phyloP scores from a whole-genome alignment of 2,113 vertebrate genomes.

The Trematocara macrostoma region DNA sequence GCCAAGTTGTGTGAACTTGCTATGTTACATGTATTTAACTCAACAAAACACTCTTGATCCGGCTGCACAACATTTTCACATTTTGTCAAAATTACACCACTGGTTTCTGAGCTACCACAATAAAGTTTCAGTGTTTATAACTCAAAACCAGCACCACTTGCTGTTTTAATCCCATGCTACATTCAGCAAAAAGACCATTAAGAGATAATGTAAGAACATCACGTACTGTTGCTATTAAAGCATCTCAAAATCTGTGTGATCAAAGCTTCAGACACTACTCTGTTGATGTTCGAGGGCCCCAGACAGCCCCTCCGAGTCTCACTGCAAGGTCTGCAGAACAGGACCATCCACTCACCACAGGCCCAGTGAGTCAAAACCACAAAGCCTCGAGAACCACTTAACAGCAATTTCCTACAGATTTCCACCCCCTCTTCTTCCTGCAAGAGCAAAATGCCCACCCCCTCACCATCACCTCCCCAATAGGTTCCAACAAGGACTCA shows the following conservation, averaged over 20 bases:
- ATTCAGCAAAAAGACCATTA: not conserved
- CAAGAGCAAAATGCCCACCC: conserved; percentile 10
- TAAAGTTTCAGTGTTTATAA: not conserved
- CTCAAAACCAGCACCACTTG: not conserved
- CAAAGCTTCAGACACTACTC: conserved; percentile 26
- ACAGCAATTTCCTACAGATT: conserved; percentile 65
- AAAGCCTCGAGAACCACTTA: conserved; percentile 71
- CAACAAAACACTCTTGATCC: not conserved
- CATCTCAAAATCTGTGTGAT: conserved; percentile 20
- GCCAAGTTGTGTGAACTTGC: not conserved
- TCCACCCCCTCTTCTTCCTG: conserved; percentile 47
- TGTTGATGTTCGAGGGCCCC: conserved; percentile 18
- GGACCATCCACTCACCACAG: conserved; percentile 32
- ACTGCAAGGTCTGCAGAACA: conserved; percentile 22
- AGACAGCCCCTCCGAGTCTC: conserved; percentile 11
- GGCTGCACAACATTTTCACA: not conserved
- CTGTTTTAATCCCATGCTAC: not conserved
- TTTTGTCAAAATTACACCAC: not conserved
- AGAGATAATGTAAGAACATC: conserved; percentile 19
- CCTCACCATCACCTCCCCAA: not conserved
- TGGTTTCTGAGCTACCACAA: not conserved
- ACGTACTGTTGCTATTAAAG: conserved; percentile 2
- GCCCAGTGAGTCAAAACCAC: conserved; percentile 68
- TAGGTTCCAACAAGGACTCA: conserved; percentile 20
- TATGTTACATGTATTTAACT: not conserved